A percentile compares a stretch with the other conserved stretches of the same genome.
Conservation (phyloP, 2,797 vertebrate genomes). For the Phataginus tricuspis region DNA sequence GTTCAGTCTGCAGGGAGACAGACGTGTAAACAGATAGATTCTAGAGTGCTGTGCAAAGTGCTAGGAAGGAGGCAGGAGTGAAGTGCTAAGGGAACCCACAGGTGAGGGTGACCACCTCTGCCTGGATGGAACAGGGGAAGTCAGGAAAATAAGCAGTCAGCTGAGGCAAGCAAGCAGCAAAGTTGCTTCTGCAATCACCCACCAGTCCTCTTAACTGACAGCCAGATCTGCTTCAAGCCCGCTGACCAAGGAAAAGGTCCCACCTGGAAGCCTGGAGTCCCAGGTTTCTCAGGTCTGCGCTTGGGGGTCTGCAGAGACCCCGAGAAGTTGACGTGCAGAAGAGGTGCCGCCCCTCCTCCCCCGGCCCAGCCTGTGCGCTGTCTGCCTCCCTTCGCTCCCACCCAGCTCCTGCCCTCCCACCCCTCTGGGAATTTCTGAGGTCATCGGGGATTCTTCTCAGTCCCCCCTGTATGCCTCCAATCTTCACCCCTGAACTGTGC, state of each 20-base stretch:
- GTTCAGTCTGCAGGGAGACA: background rate
- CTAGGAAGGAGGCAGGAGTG: background rate
- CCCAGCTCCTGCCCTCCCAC: background rate
- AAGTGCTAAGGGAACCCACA: background rate
- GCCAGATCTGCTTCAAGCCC: background rate
- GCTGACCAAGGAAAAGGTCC: background rate
- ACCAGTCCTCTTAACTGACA: background rate
- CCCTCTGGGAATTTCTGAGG: background rate
- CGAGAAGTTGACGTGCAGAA: background rate
- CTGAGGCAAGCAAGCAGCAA: background rate
- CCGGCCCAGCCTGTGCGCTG: accelerated
- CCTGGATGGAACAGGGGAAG: background rate
- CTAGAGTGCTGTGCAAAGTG: accelerated
- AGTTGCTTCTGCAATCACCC: too few species aligned
- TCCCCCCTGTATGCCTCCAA: background rate
- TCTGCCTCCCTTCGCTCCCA: accelerated
- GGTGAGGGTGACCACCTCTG: background rate
- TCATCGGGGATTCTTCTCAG: accelerated
- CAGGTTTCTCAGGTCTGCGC: background rate
- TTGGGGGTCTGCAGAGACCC: background rate
- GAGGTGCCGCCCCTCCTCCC: background rate
- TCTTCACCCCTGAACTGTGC: background rate
- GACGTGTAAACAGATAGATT: background rate
- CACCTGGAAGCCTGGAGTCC: background rate
- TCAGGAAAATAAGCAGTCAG: background rate